phyloP scores from a whole-genome alignment of 2,797 vertebrate genomes.

The Triplophysa yarkandensis region DNA sequence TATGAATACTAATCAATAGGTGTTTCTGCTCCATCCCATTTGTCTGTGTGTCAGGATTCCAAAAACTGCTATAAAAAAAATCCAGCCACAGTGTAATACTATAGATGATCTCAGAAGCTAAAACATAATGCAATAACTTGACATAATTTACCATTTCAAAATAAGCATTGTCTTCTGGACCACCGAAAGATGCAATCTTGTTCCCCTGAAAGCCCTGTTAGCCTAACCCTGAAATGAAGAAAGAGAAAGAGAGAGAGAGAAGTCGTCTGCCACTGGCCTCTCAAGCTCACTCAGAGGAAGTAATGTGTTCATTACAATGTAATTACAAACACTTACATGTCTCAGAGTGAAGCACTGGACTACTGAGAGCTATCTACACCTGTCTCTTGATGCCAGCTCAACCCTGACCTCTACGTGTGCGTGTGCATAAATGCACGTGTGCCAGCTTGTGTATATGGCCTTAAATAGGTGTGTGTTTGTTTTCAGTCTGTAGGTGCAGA shows the following conservation, averaged over 20 bases:
- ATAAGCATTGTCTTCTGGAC: background rate
- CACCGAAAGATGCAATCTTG: slow-evolving; percentile 1
- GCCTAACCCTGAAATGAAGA: slow-evolving; percentile 22
- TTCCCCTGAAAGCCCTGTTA: slow-evolving; percentile 14
- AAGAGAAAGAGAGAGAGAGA: slow-evolving; percentile 20
- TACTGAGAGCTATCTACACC: slow-evolving; percentile 50
- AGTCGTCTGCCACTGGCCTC: slow-evolving; percentile 63
- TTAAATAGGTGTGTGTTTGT: slow-evolving; percentile 54
- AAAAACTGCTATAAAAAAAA: too few relatives aligned
- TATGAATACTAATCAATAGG: slow-evolving; percentile 24
- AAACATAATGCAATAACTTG: background rate
- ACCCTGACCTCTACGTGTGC: slow-evolving; percentile 31
- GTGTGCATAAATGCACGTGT: slow-evolving; percentile 27
- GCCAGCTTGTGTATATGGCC: slow-evolving; percentile 51
- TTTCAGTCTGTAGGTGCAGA: slow-evolving; percentile 67
- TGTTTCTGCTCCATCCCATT: background rate
- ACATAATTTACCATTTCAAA: background rate
- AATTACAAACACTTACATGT: slow-evolving; percentile 77
- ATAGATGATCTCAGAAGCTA: background rate
- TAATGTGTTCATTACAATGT: slow-evolving; percentile 78
- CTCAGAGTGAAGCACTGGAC: slow-evolving; percentile 65
- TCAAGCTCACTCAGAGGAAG: slow-evolving; percentile 68
- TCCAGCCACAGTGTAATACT: too few relatives aligned
- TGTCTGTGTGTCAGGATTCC: too few relatives aligned
- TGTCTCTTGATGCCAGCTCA: slow-evolving; percentile 63